Evolutionary conservation across 2,888 invertebrate genomes (phyloP).

Genomic region (Trichogramma evanescens): DNA sequence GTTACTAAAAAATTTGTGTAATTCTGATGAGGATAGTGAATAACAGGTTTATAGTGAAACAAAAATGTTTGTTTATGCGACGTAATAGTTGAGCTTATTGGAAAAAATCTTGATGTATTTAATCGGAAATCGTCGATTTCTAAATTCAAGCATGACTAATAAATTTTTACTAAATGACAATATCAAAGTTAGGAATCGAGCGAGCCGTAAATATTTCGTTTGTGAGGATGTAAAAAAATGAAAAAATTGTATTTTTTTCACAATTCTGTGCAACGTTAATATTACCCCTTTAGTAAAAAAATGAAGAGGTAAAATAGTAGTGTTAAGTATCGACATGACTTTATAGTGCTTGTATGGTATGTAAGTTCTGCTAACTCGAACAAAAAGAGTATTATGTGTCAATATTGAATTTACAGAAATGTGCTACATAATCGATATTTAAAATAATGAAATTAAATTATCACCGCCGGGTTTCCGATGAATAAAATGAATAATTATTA

Average conservation of each 20-base stretch:
- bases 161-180: too few relatives aligned
- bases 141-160: too few relatives aligned
- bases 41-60: too few relatives aligned
- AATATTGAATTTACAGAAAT: conserved; percentile 7
- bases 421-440: conserved; percentile 8
- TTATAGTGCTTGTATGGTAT: not conserved
- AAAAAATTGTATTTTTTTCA: conserved; percentile 9
- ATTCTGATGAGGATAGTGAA: too few relatives aligned
- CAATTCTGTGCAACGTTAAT: conserved; percentile 12
- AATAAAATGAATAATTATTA: not conserved
- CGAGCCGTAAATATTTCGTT: too few relatives aligned
- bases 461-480: conserved; percentile 8
- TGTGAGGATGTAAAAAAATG: too few relatives aligned
- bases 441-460: conserved; percentile 8
- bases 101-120: too few relatives aligned
- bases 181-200: too few relatives aligned
- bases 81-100: too few relatives aligned
- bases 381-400: conserved; percentile 8
- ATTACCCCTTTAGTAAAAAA: not conserved
- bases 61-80: too few relatives aligned
- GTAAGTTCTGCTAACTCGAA: conserved; percentile 12
- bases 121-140: too few relatives aligned
- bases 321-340: conserved; percentile 16
- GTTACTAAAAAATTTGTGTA: too few relatives aligned
- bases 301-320: conserved; percentile 12